Conservation (phyloP, 2,888 invertebrate genomes). For the Fragum sueziense region DNA sequence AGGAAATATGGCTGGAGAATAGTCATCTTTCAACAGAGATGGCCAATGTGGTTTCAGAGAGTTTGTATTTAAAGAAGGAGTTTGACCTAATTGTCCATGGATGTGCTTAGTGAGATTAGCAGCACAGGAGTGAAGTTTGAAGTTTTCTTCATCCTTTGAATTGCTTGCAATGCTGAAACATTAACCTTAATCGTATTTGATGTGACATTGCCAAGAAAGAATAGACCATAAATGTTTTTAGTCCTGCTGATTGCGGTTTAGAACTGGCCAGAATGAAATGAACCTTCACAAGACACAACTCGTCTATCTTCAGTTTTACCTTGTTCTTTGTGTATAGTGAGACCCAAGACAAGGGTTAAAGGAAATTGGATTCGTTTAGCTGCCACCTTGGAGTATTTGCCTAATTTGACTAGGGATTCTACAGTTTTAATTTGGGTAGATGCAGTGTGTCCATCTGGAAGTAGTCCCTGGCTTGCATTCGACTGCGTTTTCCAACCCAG, state of each 20-base stretch:
- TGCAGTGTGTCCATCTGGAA: slow-evolving; percentile 3
- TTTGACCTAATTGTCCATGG: too few relatives aligned
- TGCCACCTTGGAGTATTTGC: slow-evolving; percentile 15
- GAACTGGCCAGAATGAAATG: slow-evolving; percentile 32
- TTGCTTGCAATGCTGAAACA: background rate
- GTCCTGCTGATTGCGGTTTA: slow-evolving; percentile 39
- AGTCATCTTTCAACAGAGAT: too few relatives aligned
- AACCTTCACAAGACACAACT: slow-evolving; percentile 31
- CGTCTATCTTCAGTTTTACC: slow-evolving; percentile 39
- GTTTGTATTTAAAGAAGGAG: too few relatives aligned
- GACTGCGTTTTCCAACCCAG: slow-evolving; percentile 32
- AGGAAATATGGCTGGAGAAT: too few relatives aligned
- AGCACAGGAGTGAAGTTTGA: background rate
- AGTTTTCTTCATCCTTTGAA: background rate
- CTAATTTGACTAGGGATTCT: slow-evolving; percentile 2
- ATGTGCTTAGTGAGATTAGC: background rate
- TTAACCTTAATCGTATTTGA: slow-evolving; percentile 13
- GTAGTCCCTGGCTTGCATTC: background rate
- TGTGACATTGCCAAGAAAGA: slow-evolving; percentile 21
- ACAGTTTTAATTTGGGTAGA: slow-evolving; percentile 31
- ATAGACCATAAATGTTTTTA: slow-evolving; percentile 27
- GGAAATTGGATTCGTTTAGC: slow-evolving; percentile 44
- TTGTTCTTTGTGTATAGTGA: slow-evolving; percentile 47
- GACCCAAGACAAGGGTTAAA: slow-evolving; percentile 35
- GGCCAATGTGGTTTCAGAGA: too few relatives aligned